Evolutionary conservation across 1,140 invertebrate species (phyloP), one percentile per base, ranked within the genome.

Genomic region (Trachymyrmex cornetzi): DNA sequence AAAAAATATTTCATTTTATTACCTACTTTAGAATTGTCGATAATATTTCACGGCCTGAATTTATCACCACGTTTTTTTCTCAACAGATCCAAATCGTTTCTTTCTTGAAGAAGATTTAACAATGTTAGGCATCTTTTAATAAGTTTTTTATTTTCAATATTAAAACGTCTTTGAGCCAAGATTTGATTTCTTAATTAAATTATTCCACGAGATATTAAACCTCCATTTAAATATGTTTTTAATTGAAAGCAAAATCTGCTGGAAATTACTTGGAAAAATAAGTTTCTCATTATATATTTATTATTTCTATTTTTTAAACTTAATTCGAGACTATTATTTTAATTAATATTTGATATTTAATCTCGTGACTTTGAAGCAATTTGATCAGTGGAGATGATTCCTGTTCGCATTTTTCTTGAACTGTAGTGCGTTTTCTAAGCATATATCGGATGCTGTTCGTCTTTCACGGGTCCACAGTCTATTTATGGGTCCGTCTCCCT

Each of bases 391-490:
- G 12, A n/a, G n/a, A 16, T 38, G 22, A 55, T 67, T 69, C 14
- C 34, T 22, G 12, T 48, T 81, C 27, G 6, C 9, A 16, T 44
- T 34, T 81, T 22, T 34, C 34, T 16, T 4, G 14, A 55, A 9
- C 22, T 48, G 16, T 5, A 57, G 50, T 16, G 9, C 24, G 5
- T 19, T 59, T 74, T 82, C 19, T 48, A 61, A 82, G 55, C 12
- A 6, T 24, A 75, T 74, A 14, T 50, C 24, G 64, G 64, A 80
- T 30, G 16, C 9, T 50, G 50, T 71, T 48, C 24, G 53, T 79
- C 66, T 86, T 86, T 86, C 77, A 81, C 77, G 30, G 69, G 50
- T 66, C 80, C 22, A 63, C 57, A 86, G 74, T 86, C 84, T 88
- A 72, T 88, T 88, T 86, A 69, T 57, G 64, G 72, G 59, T 57